A percentile compares a stretch with the other conserved stretches of the same genome.
Evolutionary conservation across 2,888 invertebrate species (phyloP).

Genomic region (Hedya salicella): DNA sequence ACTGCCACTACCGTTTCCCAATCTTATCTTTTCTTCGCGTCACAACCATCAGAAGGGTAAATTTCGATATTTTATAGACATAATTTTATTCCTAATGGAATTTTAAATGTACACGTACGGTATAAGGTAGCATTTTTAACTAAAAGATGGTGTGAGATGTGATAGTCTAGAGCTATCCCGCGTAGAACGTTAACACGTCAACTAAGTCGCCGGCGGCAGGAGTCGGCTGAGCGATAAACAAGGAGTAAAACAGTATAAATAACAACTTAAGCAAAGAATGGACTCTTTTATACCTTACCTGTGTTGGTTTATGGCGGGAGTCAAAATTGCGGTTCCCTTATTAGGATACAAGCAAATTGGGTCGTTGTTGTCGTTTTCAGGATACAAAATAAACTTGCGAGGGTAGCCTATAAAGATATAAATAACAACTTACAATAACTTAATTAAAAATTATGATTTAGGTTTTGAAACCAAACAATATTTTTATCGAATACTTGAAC

Average conservation of each 20-base stretch:
- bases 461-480: too few relatives aligned
- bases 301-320: constrained; percentile 34
- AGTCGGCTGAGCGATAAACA: constrained; percentile 55
- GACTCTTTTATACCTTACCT: constrained; percentile 49
- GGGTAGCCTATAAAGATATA: not conserved
- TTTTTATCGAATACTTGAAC: too few relatives aligned
- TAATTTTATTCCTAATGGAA: not conserved
- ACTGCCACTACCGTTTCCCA: not conserved
- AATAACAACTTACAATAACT: not conserved
- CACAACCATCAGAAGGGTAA: not conserved
- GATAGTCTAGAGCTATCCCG: not conserved
- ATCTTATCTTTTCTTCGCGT: not conserved
- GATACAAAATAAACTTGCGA: constrained; percentile 1
- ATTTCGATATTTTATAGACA: not conserved
- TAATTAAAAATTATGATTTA: not conserved
- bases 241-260: constrained; percentile 53
- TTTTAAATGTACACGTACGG: not conserved
- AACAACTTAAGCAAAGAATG: constrained; percentile 52
- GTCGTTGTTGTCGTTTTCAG: constrained; percentile 20
- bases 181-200: constrained; percentile 59
- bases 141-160: not conserved
- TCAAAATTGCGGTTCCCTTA: constrained; percentile 35
- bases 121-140: constrained; percentile 1
- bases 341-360: constrained; percentile 20
- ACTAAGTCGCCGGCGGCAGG: constrained; percentile 55